A percentile compares a stretch with the other conserved stretches of the same genome.
Conservation (phyloP, 2,888 invertebrate genomes). For the Drosophila lutescens region DNA sequence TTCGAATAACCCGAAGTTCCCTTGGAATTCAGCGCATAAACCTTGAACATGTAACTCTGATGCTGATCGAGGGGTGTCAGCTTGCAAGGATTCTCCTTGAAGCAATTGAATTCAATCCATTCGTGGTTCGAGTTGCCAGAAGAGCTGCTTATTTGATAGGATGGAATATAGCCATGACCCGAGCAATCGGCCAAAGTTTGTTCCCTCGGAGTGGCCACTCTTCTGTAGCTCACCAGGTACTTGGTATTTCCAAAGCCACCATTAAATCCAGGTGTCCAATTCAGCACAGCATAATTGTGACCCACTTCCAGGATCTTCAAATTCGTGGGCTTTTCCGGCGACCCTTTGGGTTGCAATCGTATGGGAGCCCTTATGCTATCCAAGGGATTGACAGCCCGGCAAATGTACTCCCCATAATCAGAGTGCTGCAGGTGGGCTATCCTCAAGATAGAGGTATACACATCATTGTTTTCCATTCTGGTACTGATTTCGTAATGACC, state of each 20-base stretch:
- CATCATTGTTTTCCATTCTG: conserved; percentile 92
- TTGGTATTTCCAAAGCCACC: conserved; percentile 94
- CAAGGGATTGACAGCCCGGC: conserved; percentile 92
- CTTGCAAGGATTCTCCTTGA: conserved; percentile 94
- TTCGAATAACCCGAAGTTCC: conserved; percentile 95
- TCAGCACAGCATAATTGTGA: conserved; percentile 91
- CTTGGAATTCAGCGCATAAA: conserved; percentile 94
- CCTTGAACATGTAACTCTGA: conserved; percentile 93
- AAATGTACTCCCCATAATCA: conserved; percentile 96
- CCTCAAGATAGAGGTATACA: conserved; percentile 91
- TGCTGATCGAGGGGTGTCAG: conserved; percentile 93
- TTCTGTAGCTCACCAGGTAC: conserved; percentile 92
- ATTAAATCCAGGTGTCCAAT: conserved; percentile 95
- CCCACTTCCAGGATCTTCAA: conserved; percentile 90
- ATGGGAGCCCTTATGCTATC: conserved; percentile 92
- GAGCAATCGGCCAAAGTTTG: conserved; percentile 87
- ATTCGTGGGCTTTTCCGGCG: conserved; percentile 92
- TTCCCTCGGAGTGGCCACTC: conserved; percentile 87
- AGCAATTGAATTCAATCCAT: conserved; percentile 94
- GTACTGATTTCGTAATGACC: conserved; percentile 94
- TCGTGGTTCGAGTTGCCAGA: conserved; percentile 84
- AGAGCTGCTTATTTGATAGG: conserved; percentile 51
- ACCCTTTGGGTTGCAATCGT: conserved; percentile 93
- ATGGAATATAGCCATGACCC: conserved; percentile 42
- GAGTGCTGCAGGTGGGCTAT: conserved; percentile 90